Conservation (phyloP, 2,113 vertebrate species). For the Pseudorectes ferrugineus region DNA sequence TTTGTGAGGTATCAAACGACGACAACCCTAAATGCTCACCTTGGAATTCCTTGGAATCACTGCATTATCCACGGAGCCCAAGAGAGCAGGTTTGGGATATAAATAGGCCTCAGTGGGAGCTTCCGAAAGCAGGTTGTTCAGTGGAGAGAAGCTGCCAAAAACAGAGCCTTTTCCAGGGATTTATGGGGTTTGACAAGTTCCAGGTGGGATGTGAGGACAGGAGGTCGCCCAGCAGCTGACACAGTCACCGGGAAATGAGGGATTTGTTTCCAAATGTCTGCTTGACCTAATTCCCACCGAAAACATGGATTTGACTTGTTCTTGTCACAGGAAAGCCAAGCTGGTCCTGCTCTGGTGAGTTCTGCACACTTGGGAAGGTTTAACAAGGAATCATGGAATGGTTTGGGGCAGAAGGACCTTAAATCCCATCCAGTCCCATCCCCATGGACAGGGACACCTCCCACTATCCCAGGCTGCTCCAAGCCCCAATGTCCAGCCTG, state of each 20-base stretch:
- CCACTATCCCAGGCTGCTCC: background rate
- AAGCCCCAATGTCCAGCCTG: background rate
- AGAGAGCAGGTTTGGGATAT: background rate
- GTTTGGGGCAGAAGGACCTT: fast-evolving
- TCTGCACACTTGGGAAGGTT: background rate
- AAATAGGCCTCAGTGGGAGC: background rate
- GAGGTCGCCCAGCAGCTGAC: background rate
- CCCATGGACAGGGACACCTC: background rate
- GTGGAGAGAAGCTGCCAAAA: background rate
- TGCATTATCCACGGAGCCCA: background rate
- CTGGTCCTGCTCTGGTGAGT: background rate
- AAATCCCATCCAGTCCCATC: background rate
- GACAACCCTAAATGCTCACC: background rate
- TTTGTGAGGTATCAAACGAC: background rate
- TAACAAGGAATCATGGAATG: background rate
- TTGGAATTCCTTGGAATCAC: background rate
- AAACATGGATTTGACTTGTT: background rate
- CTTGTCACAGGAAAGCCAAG: background rate
- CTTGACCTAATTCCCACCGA: background rate
- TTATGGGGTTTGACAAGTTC: background rate
- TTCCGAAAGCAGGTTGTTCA: background rate
- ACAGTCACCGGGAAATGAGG: fast-evolving
- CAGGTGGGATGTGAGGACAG: background rate
- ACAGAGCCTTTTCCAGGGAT: background rate
- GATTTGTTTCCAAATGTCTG: background rate